Base-by-base conservation (phyloP, 2,113 vertebrate species). In the Saccopteryx bilineata region DNA sequence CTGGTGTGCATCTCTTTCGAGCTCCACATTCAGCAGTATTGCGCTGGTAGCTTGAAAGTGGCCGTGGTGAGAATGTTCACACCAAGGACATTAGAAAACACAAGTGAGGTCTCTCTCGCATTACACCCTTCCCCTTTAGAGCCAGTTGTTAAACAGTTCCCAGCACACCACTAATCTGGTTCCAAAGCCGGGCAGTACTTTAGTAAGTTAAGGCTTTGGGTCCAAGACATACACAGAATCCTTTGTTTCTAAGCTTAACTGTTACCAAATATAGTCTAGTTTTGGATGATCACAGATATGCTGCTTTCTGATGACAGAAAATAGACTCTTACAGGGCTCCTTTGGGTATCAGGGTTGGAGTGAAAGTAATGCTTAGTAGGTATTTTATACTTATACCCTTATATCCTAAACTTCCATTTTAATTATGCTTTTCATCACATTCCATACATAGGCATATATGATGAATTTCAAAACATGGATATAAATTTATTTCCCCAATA, bases 301-400 rank as follows among this genome's bases (percentile, higher is more conserved):
- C 52, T 90, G 46, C 71, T 83, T 79, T 28, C 19, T 75, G 26
- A 33, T 74, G 21, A 60, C 63, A 93, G 31, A 88, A 93, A 86
- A 75, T 5, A 33, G 58, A 81, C 28, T 24, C 92, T 92, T 61
- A 60, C 5, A 72, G 75, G 81, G 15, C 9, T 61, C 17, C 26
- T 61, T 66, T 76, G 58, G 18, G 19, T 14, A 74, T 90, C 39
- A 48, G 56, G 28, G 28, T 39, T 87, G 23, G 9, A 58, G 11
- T 78, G 17, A 95, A 95, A 86, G 50, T 74, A 54, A 63, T 66
- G 80, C 61, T 91, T 28, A 28, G 9, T 23, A 52, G 50, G 80
- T 75, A 71, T 65, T 48, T 58, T 91, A 65, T 90, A 52, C 46
- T 54, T 96, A 19, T 74, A 23, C 31, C 17, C 28, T 23, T n/a